Base-by-base conservation (phyloP, 2,888 invertebrate species). In the Cerastis rubricosa region DNA sequence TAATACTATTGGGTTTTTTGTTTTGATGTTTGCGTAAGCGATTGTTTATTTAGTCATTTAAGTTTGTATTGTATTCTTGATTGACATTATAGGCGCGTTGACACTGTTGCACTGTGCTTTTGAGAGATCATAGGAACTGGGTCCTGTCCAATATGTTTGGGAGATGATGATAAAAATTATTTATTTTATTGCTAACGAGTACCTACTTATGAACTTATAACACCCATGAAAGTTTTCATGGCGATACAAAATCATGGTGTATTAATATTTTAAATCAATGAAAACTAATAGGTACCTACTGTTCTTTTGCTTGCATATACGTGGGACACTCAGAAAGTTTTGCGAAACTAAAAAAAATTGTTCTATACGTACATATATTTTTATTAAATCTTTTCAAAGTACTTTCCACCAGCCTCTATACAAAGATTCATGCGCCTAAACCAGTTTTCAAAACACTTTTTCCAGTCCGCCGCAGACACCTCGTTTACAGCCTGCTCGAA, bases 21-120 rank as follows among this genome's bases (percentile, higher is more conserved):
- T 51, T 47, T 35, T 35, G 35, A 54, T 47, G 75, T 54, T n/a
- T 79, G 74, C 74, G 9, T 17, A 69, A 66, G 82, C 84, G 80
- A 83, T 80, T 51, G 72, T 71, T 77, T 83, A 12, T 45, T 45
- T 45, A 3, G 25, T 47, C 22, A 19, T 35, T 35, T 61, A 61
- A 11, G 35, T 35, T 40, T 40, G 54, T 61, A 35, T 19, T 61
- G 35, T 63, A 63, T 22, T 19, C 29, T 35, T 67, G 54, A 63
- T 65, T 66, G 29, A 65, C 69, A 14, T 47, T 61, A 11, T 45
- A 29, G 22, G 80, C 71, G 71, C 66, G 9, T 65, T 59, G 45
- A 7, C 40, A 54, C 54, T 59, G 7, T 57, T 65, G 47, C 9
- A 51, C 29, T 4, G 19, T 70, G 54, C 47, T 64, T 72, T 73